Percentiles rank a stretch among this genome's conserved stretches.
phyloP scores from a whole-genome alignment of 2,797 vertebrate species.

The Limosa lapponica region DNA sequence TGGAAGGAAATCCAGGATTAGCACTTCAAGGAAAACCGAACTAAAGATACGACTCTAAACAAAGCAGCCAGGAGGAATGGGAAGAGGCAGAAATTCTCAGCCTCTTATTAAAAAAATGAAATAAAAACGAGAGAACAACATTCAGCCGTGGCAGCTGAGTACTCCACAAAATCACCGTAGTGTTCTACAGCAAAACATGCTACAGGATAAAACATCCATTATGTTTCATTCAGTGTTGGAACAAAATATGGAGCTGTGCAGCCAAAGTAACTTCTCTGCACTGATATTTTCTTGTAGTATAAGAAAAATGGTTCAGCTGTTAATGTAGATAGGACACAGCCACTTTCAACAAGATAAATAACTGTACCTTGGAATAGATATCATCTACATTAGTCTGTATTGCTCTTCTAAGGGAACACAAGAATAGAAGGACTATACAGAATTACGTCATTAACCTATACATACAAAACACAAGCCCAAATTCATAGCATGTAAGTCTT shows the following conservation, averaged over 20 bases:
- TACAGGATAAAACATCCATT: background rate
- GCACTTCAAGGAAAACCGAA: background rate
- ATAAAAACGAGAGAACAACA: background rate
- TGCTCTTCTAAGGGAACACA: background rate
- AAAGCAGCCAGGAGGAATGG: background rate
- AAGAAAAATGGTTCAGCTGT: background rate
- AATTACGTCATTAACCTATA: background rate
- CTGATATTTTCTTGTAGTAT: background rate
- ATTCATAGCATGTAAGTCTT: background rate
- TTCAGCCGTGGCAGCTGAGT: background rate
- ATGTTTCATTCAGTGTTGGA: background rate
- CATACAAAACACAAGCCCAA: background rate
- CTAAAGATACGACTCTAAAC: background rate
- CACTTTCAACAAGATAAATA: background rate
- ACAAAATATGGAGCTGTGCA: no score
- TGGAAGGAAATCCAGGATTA: background rate
- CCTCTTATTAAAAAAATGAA: background rate
- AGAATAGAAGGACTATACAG: background rate
- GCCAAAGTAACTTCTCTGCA: background rate
- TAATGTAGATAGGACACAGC: background rate
- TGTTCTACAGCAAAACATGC: background rate
- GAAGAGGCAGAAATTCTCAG: background rate
- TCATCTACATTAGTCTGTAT: background rate
- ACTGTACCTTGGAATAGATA: background rate
- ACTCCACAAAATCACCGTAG: background rate